These are phyloP conservation scores for Cerceris rybyensis DNA, from an alignment of 2,888 invertebrate species.

Conservation along the genomic window DNA sequence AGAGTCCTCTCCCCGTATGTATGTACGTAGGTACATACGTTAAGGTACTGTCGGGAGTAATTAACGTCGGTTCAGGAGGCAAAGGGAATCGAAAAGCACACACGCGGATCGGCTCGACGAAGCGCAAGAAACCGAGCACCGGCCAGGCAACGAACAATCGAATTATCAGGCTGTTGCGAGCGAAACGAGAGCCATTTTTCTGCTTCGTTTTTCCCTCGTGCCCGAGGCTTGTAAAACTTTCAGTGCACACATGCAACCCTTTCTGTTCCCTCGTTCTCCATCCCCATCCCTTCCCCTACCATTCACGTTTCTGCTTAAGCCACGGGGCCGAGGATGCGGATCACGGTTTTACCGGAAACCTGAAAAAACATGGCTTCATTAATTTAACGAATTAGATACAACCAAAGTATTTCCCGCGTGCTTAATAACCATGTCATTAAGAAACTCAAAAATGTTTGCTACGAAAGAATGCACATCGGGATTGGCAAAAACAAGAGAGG, in stretches of 20 bases:
- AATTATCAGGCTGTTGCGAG: constrained; percentile 57
- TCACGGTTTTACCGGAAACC: constrained; percentile 44
- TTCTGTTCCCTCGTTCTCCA: constrained; percentile 1
- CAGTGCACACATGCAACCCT: constrained; percentile 36
- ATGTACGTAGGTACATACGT: constrained; percentile 23
- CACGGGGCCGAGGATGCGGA: constrained; percentile 35
- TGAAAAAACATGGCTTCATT: constrained; percentile 48
- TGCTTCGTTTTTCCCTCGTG: constrained; percentile 38
- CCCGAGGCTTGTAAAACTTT: constrained; percentile 52
- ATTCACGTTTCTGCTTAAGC: background rate
- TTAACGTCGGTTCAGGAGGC: constrained; percentile 45
- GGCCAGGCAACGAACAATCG: constrained; percentile 47
- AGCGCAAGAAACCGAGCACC: constrained; percentile 38
- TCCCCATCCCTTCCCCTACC: background rate
- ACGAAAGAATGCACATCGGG: background rate
- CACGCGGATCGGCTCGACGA: constrained; percentile 9
- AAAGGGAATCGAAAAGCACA: constrained; percentile 56
- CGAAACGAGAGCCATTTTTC: constrained; percentile 51
- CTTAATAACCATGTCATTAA: constrained; percentile 9
- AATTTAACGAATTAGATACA: constrained; percentile 49
- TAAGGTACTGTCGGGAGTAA: constrained; percentile 45
- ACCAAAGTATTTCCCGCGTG: constrained; percentile 19
- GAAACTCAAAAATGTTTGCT: background rate
- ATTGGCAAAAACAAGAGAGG: background rate
- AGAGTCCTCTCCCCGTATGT: constrained; percentile 1